Base-by-base conservation (phyloP, 2,113 vertebrate genomes). In the Dinomys branickii region DNA sequence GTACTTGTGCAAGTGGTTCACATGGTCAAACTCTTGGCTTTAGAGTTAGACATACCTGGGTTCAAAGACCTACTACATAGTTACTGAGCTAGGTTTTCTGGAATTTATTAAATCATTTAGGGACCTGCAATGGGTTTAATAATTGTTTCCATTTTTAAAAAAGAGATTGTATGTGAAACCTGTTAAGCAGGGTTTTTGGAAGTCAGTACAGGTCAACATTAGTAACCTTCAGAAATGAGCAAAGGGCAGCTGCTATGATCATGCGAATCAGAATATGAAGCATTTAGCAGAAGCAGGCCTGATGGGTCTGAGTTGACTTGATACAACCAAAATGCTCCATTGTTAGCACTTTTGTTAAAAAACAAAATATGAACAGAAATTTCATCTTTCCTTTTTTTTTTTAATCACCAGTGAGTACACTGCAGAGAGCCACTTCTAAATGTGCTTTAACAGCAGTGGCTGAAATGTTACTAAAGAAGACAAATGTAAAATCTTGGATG, bases 391-490 rank as follows among this genome's bases (percentile, higher is more conserved):
- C 10, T 95, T 93, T 33, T 75, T 94, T 90, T 69, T 63, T 90
- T 78, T 78, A 3, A 59, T 89, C 78, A 56, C 14, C 67, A 80
- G n/a, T 58, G 44, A 80, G 82, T 90, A 90, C 24, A 86, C 26
- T 61, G 1, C 16, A 63, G 14, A 58, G 41, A 16, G 6, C 3
- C 28, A 52, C 52, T 94, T 94, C 58, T 92, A 87, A 95, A 78
- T 19, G 11, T 22, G 83, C 95, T 93, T 24, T 52, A 61, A 91
- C 50, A 73, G 63, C 7, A 33, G 8, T 59, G 93, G 65, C 75
- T 87, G 22, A 95, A 82, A 52, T 38, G 2, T 82, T 92, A 81
- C 56, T 80, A 67, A 90, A 94, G 93, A 81, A 30, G 38, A 80
- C 24, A 83, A 59, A 58, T 77, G 16, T 26, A 52, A 96, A 91